Evolutionary conservation across 2,113 vertebrate species (phyloP).

Genomic region (Castor canadensis): DNA sequence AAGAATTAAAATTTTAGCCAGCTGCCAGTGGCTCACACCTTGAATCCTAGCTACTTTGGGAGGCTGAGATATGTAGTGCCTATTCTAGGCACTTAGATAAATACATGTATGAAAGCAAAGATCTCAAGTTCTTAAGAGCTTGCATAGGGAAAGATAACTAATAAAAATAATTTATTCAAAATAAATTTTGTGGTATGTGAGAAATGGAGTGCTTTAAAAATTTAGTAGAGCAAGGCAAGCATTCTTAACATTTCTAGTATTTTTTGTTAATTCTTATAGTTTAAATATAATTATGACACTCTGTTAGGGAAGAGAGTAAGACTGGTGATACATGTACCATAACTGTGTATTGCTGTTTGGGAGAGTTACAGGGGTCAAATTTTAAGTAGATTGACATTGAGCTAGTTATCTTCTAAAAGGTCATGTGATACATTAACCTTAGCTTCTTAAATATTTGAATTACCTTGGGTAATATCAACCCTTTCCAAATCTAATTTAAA

Average conservation of each 20-base stretch:
- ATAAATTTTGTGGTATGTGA: background rate
- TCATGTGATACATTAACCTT: background rate
- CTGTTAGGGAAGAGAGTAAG: accelerated
- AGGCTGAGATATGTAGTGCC: no score
- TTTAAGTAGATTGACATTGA: background rate
- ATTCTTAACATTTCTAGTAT: background rate
- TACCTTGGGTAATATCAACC: background rate
- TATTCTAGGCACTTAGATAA: background rate
- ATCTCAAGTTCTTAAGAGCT: background rate
- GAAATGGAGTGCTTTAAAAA: background rate
- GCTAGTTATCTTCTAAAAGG: background rate
- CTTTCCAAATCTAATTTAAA: background rate
- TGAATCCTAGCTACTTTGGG: no score
- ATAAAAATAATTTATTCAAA: background rate
- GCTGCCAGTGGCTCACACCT: no score
- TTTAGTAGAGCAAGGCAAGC: background rate
- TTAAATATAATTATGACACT: background rate
- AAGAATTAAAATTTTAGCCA: background rate
- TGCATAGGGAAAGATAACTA: background rate
- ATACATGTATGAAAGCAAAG: background rate
- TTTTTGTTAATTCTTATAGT: background rate
- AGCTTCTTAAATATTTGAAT: background rate
- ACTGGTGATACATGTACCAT: no score
- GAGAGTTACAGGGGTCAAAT: background rate
- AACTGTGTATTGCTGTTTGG: background rate